Percentiles rank a stretch among this genome's conserved stretches.
phyloP scores from a whole-genome alignment of 2,113 vertebrate species.

The Amphilophus citrinellus region DNA sequence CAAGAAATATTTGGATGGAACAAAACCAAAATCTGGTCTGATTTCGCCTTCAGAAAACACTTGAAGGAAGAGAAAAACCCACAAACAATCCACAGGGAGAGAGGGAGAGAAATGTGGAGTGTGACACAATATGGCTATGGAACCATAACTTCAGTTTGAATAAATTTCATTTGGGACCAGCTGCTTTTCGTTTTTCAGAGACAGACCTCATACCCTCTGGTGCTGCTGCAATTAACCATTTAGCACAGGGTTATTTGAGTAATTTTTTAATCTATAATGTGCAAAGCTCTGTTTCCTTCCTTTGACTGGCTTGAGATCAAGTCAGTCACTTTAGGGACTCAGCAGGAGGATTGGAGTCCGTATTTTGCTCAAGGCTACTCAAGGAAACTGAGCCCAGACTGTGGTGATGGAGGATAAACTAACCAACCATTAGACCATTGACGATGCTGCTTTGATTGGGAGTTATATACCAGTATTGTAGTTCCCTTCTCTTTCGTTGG shows the following conservation, averaged over 20 bases:
- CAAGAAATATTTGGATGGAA: slow-evolving; percentile 14
- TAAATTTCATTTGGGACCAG: slow-evolving; percentile 18
- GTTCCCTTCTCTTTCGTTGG: background rate
- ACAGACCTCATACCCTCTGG: background rate
- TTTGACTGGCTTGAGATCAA: slow-evolving; percentile 1
- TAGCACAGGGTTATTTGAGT: background rate
- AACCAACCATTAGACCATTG: background rate
- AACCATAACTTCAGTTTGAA: slow-evolving; percentile 18
- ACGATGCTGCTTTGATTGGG: background rate
- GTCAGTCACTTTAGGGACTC: background rate
- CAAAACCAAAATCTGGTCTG: slow-evolving; percentile 44
- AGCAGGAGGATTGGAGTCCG: background rate
- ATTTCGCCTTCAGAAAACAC: slow-evolving; percentile 9
- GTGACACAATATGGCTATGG: background rate
- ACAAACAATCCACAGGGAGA: slow-evolving; percentile 5
- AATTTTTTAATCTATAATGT: slow-evolving; percentile 1
- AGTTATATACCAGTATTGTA: background rate
- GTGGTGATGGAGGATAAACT: background rate
- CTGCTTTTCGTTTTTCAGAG: slow-evolving; percentile 31
- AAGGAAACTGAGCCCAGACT: background rate
- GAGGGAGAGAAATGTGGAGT: background rate
- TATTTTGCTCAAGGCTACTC: background rate
- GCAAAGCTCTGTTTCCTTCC: background rate
- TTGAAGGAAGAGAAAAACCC: slow-evolving; percentile 19
- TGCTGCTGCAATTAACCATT: slow-evolving; percentile 1